Percentiles rank a stretch among this genome's conserved stretches.
phyloP scores from a whole-genome alignment of 2,113 vertebrate genomes.

The Nothoprocta pentlandii region DNA sequence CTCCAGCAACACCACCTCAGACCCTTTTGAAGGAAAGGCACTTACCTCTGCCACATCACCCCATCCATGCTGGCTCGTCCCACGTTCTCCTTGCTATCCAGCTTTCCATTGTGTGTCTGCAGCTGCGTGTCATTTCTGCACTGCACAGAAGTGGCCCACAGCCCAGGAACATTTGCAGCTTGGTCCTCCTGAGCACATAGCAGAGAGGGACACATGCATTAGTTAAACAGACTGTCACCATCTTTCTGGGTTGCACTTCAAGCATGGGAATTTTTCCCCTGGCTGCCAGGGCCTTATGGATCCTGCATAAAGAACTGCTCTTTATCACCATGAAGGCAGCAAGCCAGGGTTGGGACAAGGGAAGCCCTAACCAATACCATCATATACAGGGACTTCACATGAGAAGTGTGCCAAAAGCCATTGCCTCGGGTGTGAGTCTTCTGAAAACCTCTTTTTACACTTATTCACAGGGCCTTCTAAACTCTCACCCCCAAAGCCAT shows the following conservation, averaged over 20 bases:
- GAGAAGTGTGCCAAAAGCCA: no score
- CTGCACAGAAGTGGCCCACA: background rate
- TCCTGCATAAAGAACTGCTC: background rate
- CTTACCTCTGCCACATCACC: background rate
- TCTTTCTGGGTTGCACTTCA: background rate
- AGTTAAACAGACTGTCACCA: background rate
- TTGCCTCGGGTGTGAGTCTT: background rate
- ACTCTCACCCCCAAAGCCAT: background rate
- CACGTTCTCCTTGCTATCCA: background rate
- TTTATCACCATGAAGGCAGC: background rate
- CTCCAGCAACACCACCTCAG: background rate
- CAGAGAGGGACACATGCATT: background rate
- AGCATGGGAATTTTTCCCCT: rapidly evolving
- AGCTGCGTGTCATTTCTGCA: background rate
- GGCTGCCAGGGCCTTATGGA: background rate
- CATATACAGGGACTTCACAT: background rate
- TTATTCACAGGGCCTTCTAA: background rate
- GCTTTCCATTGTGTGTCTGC: rapidly evolving
- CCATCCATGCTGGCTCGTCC: background rate
- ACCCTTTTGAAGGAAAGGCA: background rate
- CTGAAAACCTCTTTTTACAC: background rate
- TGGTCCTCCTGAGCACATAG: background rate
- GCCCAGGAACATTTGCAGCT: background rate
- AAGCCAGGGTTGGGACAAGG: background rate
- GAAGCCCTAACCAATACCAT: no score